These are phyloP conservation scores for Formicarius rufipectus DNA, from an alignment of 2,113 vertebrate species.

Conservation along the genomic window DNA sequence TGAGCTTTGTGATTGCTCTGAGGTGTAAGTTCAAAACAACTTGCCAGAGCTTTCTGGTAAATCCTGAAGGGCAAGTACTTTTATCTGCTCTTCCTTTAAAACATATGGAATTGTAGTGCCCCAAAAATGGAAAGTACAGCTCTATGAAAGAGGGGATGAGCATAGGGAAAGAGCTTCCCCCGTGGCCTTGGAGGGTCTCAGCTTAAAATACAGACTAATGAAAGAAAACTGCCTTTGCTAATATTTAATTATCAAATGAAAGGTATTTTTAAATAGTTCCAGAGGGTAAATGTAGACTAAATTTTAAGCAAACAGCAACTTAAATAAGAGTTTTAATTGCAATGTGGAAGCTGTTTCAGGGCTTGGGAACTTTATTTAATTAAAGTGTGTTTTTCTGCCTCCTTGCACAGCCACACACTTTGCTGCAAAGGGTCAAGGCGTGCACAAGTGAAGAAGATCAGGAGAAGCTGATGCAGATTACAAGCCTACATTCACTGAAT, in stretches of 20 bases:
- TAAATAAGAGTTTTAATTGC: neutral
- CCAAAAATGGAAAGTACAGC: neutral
- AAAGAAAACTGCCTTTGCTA: neutral
- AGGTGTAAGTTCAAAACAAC: neutral
- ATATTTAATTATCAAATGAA: neutral
- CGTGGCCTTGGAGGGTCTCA: neutral
- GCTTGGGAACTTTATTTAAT: neutral
- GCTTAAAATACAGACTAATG: neutral
- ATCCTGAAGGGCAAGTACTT: neutral
- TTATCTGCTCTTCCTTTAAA: neutral
- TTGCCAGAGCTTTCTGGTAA: neutral
- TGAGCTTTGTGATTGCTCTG: neutral
- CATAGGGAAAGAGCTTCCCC: neutral
- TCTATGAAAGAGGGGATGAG: neutral
- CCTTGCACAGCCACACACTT: conserved; percentile 85
- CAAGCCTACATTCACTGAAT: conserved; percentile 97
- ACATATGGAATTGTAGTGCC: fast-evolving
- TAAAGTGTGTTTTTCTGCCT: neutral
- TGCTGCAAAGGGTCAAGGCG: conserved; percentile 96
- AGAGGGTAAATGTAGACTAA: neutral
- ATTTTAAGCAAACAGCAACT: neutral
- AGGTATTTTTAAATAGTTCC: neutral
- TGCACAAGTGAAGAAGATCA: conserved; percentile 96
- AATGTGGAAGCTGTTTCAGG: neutral
- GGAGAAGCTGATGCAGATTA: conserved; percentile 98